These are phyloP conservation scores for Podarcis lilfordi DNA, from an alignment of 2,797 vertebrate species.

Conservation along the genomic window DNA sequence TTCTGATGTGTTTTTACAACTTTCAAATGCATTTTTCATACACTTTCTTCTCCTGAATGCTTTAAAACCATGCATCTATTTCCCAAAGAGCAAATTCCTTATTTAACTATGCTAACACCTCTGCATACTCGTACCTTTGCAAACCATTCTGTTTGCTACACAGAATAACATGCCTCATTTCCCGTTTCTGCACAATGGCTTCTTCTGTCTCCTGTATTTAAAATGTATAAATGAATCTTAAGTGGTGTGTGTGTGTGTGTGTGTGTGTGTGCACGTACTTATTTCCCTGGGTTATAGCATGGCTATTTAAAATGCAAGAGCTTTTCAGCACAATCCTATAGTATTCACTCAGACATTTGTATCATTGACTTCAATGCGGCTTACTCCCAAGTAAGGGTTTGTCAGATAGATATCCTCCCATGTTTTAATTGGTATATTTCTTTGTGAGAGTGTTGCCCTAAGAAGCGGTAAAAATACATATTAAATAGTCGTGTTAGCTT, in stretches of 20 bases:
- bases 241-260: no score
- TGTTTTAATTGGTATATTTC: no score
- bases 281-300: not conserved
- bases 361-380: not conserved
- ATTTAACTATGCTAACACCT: not conserved
- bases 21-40: not conserved
- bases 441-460: no score
- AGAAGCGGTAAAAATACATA: no score
- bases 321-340: not conserved
- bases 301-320: conserved; percentile 15
- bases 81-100: conserved; percentile 18
- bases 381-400: not conserved
- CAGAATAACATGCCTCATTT: not conserved
- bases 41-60: conserved; percentile 2
- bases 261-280: not conserved
- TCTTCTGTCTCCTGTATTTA: not conserved
- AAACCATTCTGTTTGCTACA: not conserved
- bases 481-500: no score
- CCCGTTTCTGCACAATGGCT: not conserved
- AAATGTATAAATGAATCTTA: no score
- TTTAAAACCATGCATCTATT: conserved; percentile 17
- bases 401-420: not conserved
- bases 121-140: not conserved
- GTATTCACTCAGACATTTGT: not conserved
- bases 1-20: not conserved